Conservation (phyloP, 2,797 vertebrate species). For the Coluber constrictor region DNA sequence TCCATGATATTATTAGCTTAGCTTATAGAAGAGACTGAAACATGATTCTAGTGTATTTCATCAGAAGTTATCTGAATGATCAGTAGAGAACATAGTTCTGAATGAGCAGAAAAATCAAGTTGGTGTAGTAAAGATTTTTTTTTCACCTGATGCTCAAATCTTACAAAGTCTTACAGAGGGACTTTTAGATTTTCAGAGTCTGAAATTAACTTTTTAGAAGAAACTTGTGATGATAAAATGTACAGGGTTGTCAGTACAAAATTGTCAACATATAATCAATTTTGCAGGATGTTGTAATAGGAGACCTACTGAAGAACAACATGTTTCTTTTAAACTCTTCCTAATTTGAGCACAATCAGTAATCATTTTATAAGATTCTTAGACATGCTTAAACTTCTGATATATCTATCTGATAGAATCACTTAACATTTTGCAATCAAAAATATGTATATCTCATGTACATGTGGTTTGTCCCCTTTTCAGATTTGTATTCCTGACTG, state of each 20-base stretch:
- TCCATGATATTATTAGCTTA: too few relatives aligned
- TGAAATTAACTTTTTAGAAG: background rate
- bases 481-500: background rate
- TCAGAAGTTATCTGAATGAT: background rate
- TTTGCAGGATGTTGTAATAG: background rate
- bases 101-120: background rate
- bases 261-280: background rate
- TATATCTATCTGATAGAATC: background rate
- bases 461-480: background rate
- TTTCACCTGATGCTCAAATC: background rate
- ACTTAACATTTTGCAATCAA: background rate
- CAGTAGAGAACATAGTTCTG: background rate
- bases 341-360: background rate
- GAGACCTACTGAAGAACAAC: background rate
- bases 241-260: background rate
- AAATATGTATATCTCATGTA: background rate
- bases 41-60: background rate
- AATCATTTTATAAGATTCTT: background rate
- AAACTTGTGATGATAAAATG: background rate
- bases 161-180: background rate
- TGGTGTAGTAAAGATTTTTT: background rate
- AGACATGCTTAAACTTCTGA: background rate
- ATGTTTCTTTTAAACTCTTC: background rate
- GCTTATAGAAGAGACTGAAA: background rate
- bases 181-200: background rate